Evolutionary conservation across 2,113 vertebrate species (phyloP).

Genomic region (Corythornis madagascariensis): DNA sequence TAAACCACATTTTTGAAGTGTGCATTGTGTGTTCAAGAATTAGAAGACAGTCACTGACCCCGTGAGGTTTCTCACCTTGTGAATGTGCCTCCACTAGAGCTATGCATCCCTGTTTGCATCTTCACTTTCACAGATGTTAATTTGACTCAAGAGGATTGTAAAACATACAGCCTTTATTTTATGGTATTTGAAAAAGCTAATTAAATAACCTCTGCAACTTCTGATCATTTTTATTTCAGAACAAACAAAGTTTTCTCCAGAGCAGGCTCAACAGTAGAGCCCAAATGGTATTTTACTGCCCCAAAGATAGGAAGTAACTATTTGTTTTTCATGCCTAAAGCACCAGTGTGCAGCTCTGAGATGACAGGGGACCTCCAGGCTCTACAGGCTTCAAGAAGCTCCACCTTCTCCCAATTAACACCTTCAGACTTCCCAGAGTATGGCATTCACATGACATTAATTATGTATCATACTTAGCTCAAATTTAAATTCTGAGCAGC

Average conservation of each 20-base stretch:
- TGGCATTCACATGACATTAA: not conserved
- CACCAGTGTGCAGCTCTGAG: fast-evolving
- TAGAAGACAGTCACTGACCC: not conserved
- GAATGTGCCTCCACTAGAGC: not conserved
- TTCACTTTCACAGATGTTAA: not conserved
- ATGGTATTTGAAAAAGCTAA: not conserved
- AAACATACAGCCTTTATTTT: not conserved
- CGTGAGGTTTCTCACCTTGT: not conserved
- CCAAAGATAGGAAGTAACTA: not conserved
- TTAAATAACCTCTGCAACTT: not conserved
- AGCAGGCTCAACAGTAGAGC: not conserved
- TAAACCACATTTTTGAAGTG: not conserved
- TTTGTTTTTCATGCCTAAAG: not conserved
- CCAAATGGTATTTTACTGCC: not conserved
- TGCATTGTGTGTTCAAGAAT: not conserved
- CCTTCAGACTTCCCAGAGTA: not conserved
- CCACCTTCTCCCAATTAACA: not conserved
- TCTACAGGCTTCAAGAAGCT: not conserved
- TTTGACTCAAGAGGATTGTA: not conserved
- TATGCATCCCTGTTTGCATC: not conserved
- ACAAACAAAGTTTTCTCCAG: not conserved
- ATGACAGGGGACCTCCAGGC: not conserved
- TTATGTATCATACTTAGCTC: not conserved
- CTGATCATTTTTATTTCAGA: not conserved
- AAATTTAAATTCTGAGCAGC: conserved; percentile 9